Conservation (phyloP, 1,140 invertebrate species). For the Papilio glaucus region DNA sequence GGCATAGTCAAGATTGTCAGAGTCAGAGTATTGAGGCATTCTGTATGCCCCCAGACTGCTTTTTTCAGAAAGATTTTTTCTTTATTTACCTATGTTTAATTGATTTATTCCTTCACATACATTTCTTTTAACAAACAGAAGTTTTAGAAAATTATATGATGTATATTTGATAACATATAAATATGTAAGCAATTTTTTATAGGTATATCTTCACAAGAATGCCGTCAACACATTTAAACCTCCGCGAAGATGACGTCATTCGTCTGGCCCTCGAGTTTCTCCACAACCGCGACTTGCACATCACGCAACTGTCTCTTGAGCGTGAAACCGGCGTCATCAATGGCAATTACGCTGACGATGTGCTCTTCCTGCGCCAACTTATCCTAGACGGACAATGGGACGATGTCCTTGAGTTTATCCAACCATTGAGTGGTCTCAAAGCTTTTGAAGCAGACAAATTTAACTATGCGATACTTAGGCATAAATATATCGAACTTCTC, state of each 20-base stretch:
- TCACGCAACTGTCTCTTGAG: conserved; percentile 96
- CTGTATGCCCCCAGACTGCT: no score
- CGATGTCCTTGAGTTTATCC: conserved; percentile 97
- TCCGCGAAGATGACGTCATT: conserved; percentile 96
- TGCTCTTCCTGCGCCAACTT: conserved; percentile 95
- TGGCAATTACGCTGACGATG: conserved; percentile 94
- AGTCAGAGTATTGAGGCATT: no score
- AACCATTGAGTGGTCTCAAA: conserved; percentile 93
- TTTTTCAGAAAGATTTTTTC: no score
- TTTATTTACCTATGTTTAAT: no score
- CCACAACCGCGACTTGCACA: conserved; percentile 94
- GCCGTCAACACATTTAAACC: conserved; percentile 91
- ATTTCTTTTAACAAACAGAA: no score
- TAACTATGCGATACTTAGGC: conserved; percentile 93
- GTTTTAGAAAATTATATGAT: no score
- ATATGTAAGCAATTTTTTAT: neutral
- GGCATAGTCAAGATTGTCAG: no score
- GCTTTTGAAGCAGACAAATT: conserved; percentile 93
- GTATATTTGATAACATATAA: neutral
- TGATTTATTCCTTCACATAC: no score
- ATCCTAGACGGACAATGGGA: conserved; percentile 99
- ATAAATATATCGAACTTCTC: conserved; percentile 97
- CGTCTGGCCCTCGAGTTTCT: conserved; percentile 96
- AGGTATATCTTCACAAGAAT: conserved; percentile 71
- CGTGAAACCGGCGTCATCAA: conserved; percentile 98